A percentile compares a stretch with the other conserved stretches of the same genome.
phyloP scores from a whole-genome alignment of 2,113 vertebrate species.

The Pleuronectes platessa region DNA sequence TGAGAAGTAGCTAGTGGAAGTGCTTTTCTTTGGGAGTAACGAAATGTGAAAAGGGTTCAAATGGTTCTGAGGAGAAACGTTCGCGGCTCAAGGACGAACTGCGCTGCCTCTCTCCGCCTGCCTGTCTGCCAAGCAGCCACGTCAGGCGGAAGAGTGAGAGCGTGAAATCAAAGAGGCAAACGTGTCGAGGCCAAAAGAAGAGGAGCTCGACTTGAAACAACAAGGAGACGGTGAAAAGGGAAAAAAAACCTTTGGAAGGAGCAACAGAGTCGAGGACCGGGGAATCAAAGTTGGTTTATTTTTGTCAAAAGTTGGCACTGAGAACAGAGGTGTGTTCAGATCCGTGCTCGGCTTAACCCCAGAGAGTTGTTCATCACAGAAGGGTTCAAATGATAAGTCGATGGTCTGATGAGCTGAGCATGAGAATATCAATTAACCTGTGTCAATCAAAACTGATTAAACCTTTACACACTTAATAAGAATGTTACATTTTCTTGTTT shows the following conservation, averaged over 20 bases:
- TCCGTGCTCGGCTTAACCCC: no score
- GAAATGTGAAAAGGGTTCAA: constrained; percentile 47
- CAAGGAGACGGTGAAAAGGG: background rate
- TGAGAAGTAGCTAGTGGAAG: constrained; percentile 28
- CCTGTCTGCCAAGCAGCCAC: constrained; percentile 36
- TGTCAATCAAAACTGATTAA: no score
- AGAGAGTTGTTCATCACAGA: no score
- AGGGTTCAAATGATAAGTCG: background rate
- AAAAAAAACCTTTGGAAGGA: background rate
- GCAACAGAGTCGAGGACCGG: constrained; percentile 2
- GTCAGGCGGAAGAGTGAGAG: background rate
- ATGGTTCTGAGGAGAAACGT: constrained; percentile 24
- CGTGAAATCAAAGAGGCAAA: constrained; percentile 37
- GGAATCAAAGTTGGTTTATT: constrained; percentile 10
- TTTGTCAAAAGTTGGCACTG: constrained; percentile 30
- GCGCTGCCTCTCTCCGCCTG: background rate
- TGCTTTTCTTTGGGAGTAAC: constrained; percentile 38
- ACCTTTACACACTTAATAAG: no score
- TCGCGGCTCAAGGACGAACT: constrained; percentile 56
- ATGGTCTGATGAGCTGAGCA: background rate
- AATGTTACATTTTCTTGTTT: no score
- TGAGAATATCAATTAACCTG: background rate
- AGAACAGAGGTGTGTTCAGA: background rate
- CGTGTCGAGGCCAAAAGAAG: background rate
- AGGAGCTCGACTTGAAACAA: constrained; percentile 17